Percentiles rank a stretch among this genome's conserved stretches.
These are phyloP conservation scores for Dascyllus trimaculatus DNA, from an alignment of 2,113 vertebrate genomes.

Conservation along the genomic window DNA sequence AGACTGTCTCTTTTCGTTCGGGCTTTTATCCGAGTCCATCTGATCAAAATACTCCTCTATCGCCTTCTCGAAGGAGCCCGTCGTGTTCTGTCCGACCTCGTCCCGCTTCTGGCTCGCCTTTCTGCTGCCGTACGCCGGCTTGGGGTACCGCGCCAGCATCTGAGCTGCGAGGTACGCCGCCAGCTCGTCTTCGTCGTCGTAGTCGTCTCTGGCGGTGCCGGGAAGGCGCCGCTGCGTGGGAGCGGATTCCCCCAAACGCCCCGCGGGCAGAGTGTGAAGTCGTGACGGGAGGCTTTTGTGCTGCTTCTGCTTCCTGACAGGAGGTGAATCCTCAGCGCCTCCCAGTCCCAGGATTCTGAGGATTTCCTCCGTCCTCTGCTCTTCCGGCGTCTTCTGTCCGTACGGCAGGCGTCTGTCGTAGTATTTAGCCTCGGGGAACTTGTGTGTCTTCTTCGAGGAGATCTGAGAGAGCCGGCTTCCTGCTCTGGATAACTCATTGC, in stretches of 20 bases:
- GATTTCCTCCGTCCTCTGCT: constrained; percentile 89
- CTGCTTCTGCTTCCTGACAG: constrained; percentile 81
- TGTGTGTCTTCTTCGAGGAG: constrained; percentile 82
- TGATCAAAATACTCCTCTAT: constrained; percentile 88
- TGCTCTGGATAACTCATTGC: constrained; percentile 76
- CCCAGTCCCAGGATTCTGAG: constrained; percentile 89
- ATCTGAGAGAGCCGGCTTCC: constrained; percentile 80
- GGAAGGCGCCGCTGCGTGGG: constrained; percentile 80
- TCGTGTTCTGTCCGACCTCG: constrained; percentile 73
- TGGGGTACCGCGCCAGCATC: constrained; percentile 88
- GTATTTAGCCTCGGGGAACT: constrained; percentile 76
- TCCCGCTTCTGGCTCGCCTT: constrained; percentile 82
- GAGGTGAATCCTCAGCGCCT: constrained; percentile 75
- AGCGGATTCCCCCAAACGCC: constrained; percentile 73
- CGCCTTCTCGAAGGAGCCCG: constrained; percentile 83
- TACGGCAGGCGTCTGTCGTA: constrained; percentile 80
- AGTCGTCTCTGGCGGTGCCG: constrained; percentile 81
- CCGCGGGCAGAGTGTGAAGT: constrained; percentile 77
- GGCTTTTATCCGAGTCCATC: constrained; percentile 79
- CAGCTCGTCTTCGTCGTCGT: constrained; percentile 90
- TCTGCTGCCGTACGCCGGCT: constrained; percentile 68
- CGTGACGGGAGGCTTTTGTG: constrained; percentile 82
- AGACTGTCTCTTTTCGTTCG: constrained; percentile 82
- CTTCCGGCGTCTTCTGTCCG: constrained; percentile 81
- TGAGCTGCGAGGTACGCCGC: constrained; percentile 89